Conservation (phyloP, 2,113 vertebrate genomes). For the Sterna hirundo region DNA sequence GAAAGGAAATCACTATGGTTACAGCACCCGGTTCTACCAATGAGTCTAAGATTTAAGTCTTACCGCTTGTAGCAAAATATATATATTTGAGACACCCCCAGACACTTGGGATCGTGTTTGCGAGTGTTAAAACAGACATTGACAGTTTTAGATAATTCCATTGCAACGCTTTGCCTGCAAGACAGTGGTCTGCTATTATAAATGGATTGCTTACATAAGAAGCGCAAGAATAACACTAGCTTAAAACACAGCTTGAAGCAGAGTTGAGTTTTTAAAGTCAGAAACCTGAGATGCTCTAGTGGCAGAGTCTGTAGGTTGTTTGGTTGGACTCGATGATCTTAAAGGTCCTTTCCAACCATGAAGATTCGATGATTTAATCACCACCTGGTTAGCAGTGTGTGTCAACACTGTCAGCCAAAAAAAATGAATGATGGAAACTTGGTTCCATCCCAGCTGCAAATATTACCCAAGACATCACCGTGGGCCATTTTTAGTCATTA, state of each 20-base stretch:
- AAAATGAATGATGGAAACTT: neutral
- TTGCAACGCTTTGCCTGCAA: neutral
- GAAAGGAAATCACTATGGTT: constrained; percentile 47
- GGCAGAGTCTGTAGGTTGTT: too few species aligned
- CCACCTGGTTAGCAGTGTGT: neutral
- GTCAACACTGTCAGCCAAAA: neutral
- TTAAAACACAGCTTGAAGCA: neutral
- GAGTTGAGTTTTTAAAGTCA: neutral
- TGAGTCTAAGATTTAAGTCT: constrained; percentile 7
- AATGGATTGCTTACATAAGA: constrained; percentile 9
- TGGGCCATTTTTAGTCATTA: neutral
- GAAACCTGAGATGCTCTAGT: neutral
- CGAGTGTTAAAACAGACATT: neutral
- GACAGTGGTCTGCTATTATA: constrained; percentile 1
- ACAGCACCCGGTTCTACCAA: constrained; percentile 10
- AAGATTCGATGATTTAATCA: neutral
- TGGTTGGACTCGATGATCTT: too few species aligned
- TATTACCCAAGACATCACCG: neutral
- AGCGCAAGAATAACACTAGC: neutral
- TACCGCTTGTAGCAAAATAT: neutral
- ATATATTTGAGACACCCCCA: neutral
- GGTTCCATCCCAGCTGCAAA: neutral
- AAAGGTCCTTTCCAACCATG: too few species aligned
- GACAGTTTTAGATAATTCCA: constrained; percentile 21
- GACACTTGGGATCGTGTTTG: neutral